Evolutionary conservation across 2,888 invertebrate genomes (phyloP), one percentile per base, ranked within the genome.

Genomic region (Girardia tigrina): DNA sequence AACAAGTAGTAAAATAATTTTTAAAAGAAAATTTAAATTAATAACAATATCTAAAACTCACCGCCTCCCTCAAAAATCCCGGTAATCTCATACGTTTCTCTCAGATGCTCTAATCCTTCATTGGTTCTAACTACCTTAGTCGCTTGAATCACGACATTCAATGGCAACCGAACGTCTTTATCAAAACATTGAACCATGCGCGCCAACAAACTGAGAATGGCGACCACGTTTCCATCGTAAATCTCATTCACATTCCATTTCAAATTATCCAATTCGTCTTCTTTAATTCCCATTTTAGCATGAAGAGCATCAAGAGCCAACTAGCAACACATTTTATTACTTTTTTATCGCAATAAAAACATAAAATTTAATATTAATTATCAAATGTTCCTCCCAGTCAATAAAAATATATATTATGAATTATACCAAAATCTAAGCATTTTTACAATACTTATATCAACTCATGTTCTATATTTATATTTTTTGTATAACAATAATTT

Each of bases 191-290:
- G 56, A 6, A 56, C 56, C 56, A 56, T 16, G n/a, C 56, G 4
- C n/a, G 23, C 56, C 23, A 56, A n/a, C n/a, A 56, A 56, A 56
- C 56, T 20, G 23, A 56, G 56, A 56, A 56, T 56, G 6, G 56
- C 56, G n/a, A 56, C 23, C 23, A 56, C 56, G n/a, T 56, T 56
- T 12, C 56, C 56, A 20, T 56, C 56, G n/a, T 56, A 56, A 56
- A 56, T 56, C 23, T 56, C 56, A 16, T 56, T 56, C 6, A 56
- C 56, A 56, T 56, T 56, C 56, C 56, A 56, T n/a, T 56, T 56
- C n/a, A 56, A 56, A 56, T n/a, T 2, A 20, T 56, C n/a, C 4
- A 56, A 20, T 56, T 56, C 56, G 23, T n/a, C n/a, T 8, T 56
- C 56, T 56, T 6, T 4, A n/a, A 56, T 56, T 20, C 56, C 56